A percentile compares a stretch with the other conserved stretches of the same genome.
These are phyloP conservation scores for Lateolabrax maculatus DNA, from an alignment of 2,797 vertebrate species.

Conservation along the genomic window DNA sequence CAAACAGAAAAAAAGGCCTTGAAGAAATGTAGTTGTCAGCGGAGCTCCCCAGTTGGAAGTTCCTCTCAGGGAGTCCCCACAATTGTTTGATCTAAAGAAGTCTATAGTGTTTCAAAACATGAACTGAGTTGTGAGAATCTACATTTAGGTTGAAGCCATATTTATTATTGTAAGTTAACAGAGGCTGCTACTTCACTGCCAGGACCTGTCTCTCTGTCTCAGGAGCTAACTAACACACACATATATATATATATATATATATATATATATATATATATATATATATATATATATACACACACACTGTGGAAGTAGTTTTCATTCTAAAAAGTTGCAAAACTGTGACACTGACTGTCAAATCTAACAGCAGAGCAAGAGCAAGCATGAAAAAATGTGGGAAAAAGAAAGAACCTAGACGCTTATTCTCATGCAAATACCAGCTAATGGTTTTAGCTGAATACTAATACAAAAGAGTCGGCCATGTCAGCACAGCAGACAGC, in stretches of 20 bases:
- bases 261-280: too few species aligned
- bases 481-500: neutral
- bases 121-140: neutral
- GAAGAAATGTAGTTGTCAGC: too few species aligned
- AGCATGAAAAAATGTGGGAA: neutral
- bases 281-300: too few species aligned
- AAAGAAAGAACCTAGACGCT: conserved; percentile 26
- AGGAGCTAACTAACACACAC: neutral
- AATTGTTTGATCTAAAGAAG: too few species aligned
- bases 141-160: neutral
- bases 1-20: too few species aligned
- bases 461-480: neutral
- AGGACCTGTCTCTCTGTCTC: neutral
- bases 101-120: neutral
- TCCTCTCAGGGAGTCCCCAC: too few species aligned
- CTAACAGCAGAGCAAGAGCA: neutral
- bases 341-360: neutral
- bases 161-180: conserved; percentile 1
- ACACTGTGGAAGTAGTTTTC: too few species aligned
- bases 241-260: too few species aligned
- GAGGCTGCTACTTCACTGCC: neutral
- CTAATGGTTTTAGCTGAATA: conserved; percentile 54
- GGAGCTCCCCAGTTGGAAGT: too few species aligned
- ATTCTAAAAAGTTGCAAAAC: neutral
- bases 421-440: conserved; percentile 62